phyloP scores from a whole-genome alignment of 2,888 invertebrate species.

The Phaedon cochleariae region DNA sequence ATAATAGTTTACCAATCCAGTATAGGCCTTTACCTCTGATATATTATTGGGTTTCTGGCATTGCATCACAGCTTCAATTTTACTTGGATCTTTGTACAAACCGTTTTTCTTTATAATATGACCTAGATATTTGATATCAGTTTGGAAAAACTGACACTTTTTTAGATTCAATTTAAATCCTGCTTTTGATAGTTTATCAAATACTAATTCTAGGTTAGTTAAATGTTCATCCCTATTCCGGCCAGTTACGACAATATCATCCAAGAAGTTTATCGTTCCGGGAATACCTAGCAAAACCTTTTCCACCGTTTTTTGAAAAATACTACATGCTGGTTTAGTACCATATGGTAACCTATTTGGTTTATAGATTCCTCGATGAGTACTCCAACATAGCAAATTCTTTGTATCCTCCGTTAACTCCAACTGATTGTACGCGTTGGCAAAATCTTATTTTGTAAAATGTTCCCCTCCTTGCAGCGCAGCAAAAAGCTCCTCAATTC shows the following conservation, averaged over 20 bases:
- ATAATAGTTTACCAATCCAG: slow-evolving; percentile 22
- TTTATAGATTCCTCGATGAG: slow-evolving; percentile 21
- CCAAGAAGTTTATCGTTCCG: slow-evolving; percentile 12
- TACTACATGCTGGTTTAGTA: slow-evolving; percentile 17
- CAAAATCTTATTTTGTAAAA: slow-evolving; percentile 23
- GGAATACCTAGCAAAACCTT: slow-evolving; percentile 19
- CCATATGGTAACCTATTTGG: slow-evolving; percentile 23
- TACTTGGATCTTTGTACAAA: slow-evolving; percentile 7
- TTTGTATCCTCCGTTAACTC: slow-evolving; percentile 19
- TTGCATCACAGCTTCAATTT: slow-evolving; percentile 3
- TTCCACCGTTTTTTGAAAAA: slow-evolving; percentile 9
- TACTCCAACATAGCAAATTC: slow-evolving; percentile 16
- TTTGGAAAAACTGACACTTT: slow-evolving; percentile 6
- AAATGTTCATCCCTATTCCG: slow-evolving; percentile 12
- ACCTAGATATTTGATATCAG: slow-evolving; percentile 6
- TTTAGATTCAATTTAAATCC: slow-evolving; percentile 11
- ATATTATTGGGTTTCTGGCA: background rate
- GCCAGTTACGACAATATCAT: slow-evolving; percentile 16
- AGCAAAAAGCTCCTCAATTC: slow-evolving; percentile 22
- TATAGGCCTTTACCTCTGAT: slow-evolving; percentile 5
- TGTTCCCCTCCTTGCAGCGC: slow-evolving; percentile 19
- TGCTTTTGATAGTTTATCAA: background rate
- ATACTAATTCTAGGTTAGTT: slow-evolving; percentile 6
- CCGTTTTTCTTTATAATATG: slow-evolving; percentile 8
- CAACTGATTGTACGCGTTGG: slow-evolving; percentile 18